These are phyloP conservation scores for Agapornis roseicollis DNA, from an alignment of 2,113 vertebrate genomes.

Conservation along the genomic window DNA sequence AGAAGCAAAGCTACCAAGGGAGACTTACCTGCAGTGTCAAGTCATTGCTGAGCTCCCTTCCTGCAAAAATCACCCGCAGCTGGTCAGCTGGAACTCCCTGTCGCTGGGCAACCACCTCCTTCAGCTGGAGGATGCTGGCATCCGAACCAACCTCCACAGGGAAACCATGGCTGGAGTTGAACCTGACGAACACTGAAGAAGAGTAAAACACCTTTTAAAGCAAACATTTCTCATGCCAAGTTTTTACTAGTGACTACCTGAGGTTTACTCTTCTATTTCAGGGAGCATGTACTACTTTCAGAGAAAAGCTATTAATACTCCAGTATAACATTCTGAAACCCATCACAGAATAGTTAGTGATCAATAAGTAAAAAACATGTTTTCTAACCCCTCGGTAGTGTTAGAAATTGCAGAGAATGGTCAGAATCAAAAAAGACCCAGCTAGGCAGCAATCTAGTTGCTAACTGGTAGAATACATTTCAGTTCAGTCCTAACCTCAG, in stretches of 20 bases:
- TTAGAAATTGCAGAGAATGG: background rate
- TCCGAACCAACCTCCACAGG: slow-evolving; percentile 76
- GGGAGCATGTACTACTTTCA: background rate
- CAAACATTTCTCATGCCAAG: background rate
- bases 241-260: background rate
- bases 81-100: slow-evolving; percentile 81
- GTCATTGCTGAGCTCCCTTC: slow-evolving; percentile 81
- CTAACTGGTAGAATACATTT: background rate
- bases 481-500: background rate
- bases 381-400: background rate
- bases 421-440: background rate
- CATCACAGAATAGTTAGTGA: background rate
- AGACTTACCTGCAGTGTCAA: slow-evolving; percentile 83
- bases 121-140: slow-evolving; percentile 81
- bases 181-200: slow-evolving; percentile 82
- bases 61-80: slow-evolving; percentile 83
- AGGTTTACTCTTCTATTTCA: background rate
- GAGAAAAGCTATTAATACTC: background rate
- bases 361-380: background rate
- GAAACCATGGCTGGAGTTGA: slow-evolving; percentile 84
- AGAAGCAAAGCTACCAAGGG: slow-evolving; percentile 1
- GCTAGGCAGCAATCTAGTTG: background rate
- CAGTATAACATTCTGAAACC: background rate
- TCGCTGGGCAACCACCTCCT: slow-evolving; percentile 82
- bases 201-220: slow-evolving; percentile 18